Conservation (phyloP, 2,888 invertebrate genomes). For the Monopis laevigella region DNA sequence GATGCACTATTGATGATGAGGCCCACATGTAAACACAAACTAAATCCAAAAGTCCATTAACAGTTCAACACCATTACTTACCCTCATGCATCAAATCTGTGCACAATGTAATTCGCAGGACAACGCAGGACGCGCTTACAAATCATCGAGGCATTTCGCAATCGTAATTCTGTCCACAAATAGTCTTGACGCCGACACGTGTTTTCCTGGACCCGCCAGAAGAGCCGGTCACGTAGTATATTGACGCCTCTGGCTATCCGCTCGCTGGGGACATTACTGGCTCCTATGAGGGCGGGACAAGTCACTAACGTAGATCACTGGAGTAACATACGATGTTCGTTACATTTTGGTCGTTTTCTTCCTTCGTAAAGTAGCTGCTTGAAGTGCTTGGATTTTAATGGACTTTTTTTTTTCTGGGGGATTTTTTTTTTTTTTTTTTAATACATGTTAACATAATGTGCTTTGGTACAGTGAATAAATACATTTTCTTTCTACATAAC, state of each 20-base stretch:
- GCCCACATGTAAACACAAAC: too few species aligned
- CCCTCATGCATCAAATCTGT: conserved; percentile 1
- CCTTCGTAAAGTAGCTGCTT: too few species aligned
- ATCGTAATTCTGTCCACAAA: conserved; percentile 55
- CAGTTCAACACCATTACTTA: not conserved
- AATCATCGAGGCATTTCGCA: conserved; percentile 18
- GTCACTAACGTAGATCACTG: conserved; percentile 8
- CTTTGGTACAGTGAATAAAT: too few species aligned
- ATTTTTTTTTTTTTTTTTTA: too few species aligned
- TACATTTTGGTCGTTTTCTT: conserved; percentile 5
- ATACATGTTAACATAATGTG: too few species aligned
- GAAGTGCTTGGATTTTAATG: too few species aligned
- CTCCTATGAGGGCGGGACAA: conserved; percentile 9
- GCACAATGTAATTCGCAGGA: not conserved
- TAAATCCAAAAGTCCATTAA: too few species aligned
- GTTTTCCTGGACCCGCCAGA: conserved; percentile 55
- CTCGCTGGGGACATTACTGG: conserved; percentile 44
- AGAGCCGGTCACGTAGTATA: conserved; percentile 64
- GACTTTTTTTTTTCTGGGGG: too few species aligned
- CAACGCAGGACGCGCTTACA: conserved; percentile 2
- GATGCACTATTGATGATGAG: too few species aligned
- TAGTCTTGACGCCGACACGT: conserved; percentile 64
- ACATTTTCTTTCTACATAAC: too few species aligned
- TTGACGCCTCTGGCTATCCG: conserved; percentile 60
- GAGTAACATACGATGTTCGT: conserved; percentile 8